Evolutionary conservation across 2,113 vertebrate species (phyloP).

Genomic region (Myanophis thanlyinensis): DNA sequence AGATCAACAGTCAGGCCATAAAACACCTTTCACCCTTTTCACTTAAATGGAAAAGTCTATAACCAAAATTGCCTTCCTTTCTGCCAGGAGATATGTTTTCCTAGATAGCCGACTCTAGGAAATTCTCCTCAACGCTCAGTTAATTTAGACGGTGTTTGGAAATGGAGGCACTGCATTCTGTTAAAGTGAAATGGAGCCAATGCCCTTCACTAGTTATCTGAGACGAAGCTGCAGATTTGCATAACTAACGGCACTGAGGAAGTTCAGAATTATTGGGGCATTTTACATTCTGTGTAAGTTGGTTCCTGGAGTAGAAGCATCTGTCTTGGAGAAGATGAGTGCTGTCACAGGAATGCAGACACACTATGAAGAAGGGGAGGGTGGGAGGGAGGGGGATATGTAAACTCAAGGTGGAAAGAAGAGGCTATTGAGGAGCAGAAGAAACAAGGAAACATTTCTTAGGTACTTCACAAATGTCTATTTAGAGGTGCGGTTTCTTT

Average conservation of each 20-base stretch:
- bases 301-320: constrained; percentile 30
- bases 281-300: background rate
- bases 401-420: background rate
- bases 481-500: background rate
- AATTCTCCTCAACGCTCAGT: background rate
- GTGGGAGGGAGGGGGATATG: background rate
- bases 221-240: background rate
- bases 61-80: background rate
- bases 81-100: background rate
- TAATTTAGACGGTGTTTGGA: background rate
- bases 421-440: background rate
- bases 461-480: background rate
- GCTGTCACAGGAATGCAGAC: background rate
- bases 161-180: background rate
- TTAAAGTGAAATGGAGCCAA: background rate
- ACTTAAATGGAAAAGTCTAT: background rate
- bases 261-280: background rate
- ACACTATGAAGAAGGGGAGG: background rate
- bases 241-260: background rate
- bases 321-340: constrained; percentile 19
- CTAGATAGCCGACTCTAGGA: background rate
- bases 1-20: background rate
- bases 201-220: constrained; percentile 3
- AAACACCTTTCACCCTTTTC: background rate
- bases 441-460: background rate